These are phyloP conservation scores for Sebastiscus albofasciatus DNA, from an alignment of 2,797 vertebrate genomes.

Conservation along the genomic window DNA sequence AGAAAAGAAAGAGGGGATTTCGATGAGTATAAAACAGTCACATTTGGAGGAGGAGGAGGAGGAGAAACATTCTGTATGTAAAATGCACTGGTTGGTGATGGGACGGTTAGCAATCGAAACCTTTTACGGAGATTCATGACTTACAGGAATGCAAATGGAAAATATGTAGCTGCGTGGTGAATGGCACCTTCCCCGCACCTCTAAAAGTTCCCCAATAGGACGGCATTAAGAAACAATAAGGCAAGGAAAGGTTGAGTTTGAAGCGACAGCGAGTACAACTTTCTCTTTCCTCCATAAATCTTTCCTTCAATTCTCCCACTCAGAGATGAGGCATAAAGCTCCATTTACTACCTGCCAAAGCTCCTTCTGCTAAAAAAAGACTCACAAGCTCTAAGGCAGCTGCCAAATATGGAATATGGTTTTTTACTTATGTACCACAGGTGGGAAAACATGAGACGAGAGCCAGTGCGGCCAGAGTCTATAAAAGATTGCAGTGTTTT, in stretches of 20 bases:
- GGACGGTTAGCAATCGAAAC: conserved; percentile 19
- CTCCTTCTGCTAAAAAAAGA: conserved; percentile 22
- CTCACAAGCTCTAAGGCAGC: conserved; percentile 34
- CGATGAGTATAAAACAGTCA: conserved; percentile 66
- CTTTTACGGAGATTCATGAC: conserved; percentile 25
- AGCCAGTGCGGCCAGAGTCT: conserved; percentile 16
- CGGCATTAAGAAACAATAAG: conserved; percentile 35
- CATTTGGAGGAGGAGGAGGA: conserved; percentile 23
- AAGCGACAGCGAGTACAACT: conserved; percentile 22
- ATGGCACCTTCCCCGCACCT: conserved; percentile 37
- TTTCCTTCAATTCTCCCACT: conserved; percentile 13
- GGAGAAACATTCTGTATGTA: conserved; percentile 62
- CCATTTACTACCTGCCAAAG: conserved; percentile 48
- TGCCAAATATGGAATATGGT: conserved; percentile 31
- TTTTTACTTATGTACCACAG: conserved; percentile 35
- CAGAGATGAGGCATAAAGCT: conserved; percentile 39
- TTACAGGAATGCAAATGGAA: conserved; percentile 44
- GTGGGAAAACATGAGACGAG: conserved; percentile 29
- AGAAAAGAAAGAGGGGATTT: conserved; percentile 50
- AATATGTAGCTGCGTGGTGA: conserved; percentile 36
- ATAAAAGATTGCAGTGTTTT: not conserved
- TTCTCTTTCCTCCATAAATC: conserved; percentile 34
- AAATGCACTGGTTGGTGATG: conserved; percentile 68
- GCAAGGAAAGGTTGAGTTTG: conserved; percentile 42
- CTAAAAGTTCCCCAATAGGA: conserved; percentile 27